A percentile compares a stretch with the other conserved stretches of the same genome.
These are phyloP conservation scores for Thamnophis sirtalis DNA, from an alignment of 2,113 vertebrate species.

Conservation along the genomic window DNA sequence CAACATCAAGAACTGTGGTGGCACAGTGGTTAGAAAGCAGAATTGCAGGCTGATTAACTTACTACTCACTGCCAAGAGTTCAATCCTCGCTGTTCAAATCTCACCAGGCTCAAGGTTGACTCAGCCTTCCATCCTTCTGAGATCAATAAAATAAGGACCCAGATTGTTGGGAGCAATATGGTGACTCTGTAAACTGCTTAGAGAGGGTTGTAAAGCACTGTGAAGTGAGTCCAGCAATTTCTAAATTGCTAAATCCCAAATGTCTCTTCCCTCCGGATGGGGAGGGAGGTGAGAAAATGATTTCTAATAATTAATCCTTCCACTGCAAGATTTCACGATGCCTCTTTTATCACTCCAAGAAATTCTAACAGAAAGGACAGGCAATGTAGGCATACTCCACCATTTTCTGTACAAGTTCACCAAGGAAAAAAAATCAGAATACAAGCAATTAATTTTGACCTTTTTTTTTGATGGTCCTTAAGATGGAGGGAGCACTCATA, in stretches of 20 bases:
- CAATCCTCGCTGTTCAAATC: neutral
- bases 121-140: neutral
- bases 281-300: neutral
- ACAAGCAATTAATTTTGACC: neutral
- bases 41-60: neutral
- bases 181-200: neutral
- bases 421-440: neutral
- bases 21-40: neutral
- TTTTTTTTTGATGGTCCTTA: neutral
- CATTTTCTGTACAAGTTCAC: neutral
- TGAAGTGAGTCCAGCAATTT: neutral
- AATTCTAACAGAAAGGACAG: neutral
- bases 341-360: neutral
- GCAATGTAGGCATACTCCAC: neutral
- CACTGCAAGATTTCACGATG: neutral
- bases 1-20: neutral
- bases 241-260: neutral
- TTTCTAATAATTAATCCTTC: neutral
- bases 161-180: neutral
- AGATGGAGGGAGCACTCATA: conserved; percentile 22
- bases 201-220: neutral
- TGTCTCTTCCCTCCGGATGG: neutral
- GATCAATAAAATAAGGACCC: neutral
- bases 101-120: neutral
- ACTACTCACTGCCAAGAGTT: neutral